Base-by-base conservation (phyloP, 2,113 vertebrate genomes). In the Verasper variegatus region DNA sequence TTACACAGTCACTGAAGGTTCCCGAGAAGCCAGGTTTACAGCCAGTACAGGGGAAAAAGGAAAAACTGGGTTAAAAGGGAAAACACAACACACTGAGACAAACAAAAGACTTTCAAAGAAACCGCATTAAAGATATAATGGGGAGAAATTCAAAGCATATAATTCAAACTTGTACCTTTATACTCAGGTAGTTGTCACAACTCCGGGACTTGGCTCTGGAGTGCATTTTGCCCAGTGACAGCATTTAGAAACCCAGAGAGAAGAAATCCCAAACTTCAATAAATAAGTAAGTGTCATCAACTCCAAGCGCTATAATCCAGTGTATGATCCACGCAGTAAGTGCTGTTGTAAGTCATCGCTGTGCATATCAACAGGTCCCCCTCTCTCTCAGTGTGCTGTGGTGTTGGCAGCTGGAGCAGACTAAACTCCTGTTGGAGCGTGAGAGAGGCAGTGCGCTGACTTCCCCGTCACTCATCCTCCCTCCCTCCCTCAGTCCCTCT, bases 141-240 rank as follows among this genome's bases (percentile, higher is more conserved):
- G 31, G 31, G 31, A 31, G 6, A 31, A 49, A 14, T 55, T 57
- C 45, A 59, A 31, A 26, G 23, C 10, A 9, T 1, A 49, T 58
- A 11, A 42, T 9, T 84, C 3, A 62, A 56, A 37, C 12, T 76
- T 85, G 5, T 91, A 96, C 95, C 93, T 96, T 94, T 81, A 93
- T 94, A 75, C 92, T 90, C 86, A 86, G 61, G 90, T 94, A 94
- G 82, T 87, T 92, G 55, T 94, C 93, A 80, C 91, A 92, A 86
- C 88, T 92, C 74, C 91, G 90, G 49, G 93, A 93, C 81, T 94
- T 93, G 21, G 86, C 91, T 91, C 91, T 90, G 81, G 92, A 86
- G 90, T 94, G 92, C 93, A 95, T 95, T 89, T 87, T 94, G 74
- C 86, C 72, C 69, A 89, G 55, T 55, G 84, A 90, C 85, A 88